Base-by-base conservation (phyloP, 2,113 vertebrate genomes). In the Siniperca chuatsi region DNA sequence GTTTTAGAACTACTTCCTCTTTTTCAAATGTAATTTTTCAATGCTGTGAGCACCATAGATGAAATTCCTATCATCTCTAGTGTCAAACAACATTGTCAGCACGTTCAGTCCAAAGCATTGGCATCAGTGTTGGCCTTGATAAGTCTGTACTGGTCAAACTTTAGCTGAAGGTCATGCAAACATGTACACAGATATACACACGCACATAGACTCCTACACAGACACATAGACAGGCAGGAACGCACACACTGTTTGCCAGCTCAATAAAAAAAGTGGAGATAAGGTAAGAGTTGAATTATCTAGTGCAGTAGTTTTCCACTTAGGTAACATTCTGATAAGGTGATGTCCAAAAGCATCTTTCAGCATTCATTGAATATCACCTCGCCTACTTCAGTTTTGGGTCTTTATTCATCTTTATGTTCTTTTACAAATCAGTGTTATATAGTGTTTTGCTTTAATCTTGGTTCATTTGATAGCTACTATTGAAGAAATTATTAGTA, bases 101-200 rank as follows among this genome's bases (percentile, higher is more conserved):
- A 60, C n/a, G 42, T 55, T 58, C 15, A 54, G 60, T 67, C 44
- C 37, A 65, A 65, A 75, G 44, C 0, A 1, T 1, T 40, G 54
- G 7, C 57, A 64, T 81, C 50, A 44, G 0, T 16, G 29, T 60
- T 3, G n/a, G 64, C 81, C 73, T 79, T 73, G 44, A 23, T 3
- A 60, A 46, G 2, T 40, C 50, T 81, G 52, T 12, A 55, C 58
- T 11, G 70, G 11, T 78, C 48, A n/a, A 78, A 55, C 8, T 40
- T 40, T 16, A 50, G 70, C 18, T 61, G 37, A 79, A 75, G 85
- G 83, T 66, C 33, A n/a, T 78, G 79, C 50, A 87, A 85, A 87
- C 76, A 87, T 62, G 68, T 37, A 40, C 9, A 76, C 60, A 86
- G 61, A 75, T 23, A 33, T 29, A 40, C 9, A 42, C 46, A 60